Evolutionary conservation across 2,113 vertebrate genomes (phyloP), one percentile per base, ranked within the genome.

Genomic region (Saimiri boliviensis): DNA sequence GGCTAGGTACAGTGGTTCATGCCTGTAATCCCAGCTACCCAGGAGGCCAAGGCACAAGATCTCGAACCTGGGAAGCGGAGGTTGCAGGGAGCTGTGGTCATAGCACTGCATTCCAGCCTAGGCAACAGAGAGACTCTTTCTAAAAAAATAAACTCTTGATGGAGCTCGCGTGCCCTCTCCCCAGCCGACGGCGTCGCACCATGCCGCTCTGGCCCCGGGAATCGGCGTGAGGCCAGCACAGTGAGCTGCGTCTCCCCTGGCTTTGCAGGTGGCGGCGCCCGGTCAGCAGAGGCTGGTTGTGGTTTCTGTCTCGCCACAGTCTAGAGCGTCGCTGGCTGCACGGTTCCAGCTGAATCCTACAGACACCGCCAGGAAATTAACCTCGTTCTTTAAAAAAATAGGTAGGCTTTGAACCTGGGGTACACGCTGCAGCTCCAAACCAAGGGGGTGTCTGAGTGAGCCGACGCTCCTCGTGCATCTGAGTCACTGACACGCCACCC

Each of bases 261-360:
- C 77, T 25, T 80, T 89, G 58, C 88, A 99, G 99, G 77, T 40
- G 2, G 98, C 93, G 0, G 89, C 86, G 35, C 96, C 98, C 0
- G 63, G 5, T 0, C 98, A 99, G 81, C 98, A 99, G 98, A 99
- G 98, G 40, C 80, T 99, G 96, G 99, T 99, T 91, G 99, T 99
- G 71, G 98, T 99, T 86, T 99, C 99, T 0, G 96, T 99, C 27
- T 99, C 99, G 0, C 99, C 99, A 0, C 99, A 99, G 84, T 99
- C 99, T 89, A 99, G 99, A 97, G 99, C 99, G 0, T 99, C 99
- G 0, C 98, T 99, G 12, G 99, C 99, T 17, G 99, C 99, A 0
- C 98, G 79, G 54, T 99, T 98, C 77, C 98, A 98, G 85, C 98
- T 99, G 97, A 98, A 96, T 32, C 97, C 99, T 47, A 97, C 98